Percentiles rank a stretch among this genome's conserved stretches.
Evolutionary conservation across 2,113 vertebrate species (phyloP).

Genomic region (Esox niger): DNA sequence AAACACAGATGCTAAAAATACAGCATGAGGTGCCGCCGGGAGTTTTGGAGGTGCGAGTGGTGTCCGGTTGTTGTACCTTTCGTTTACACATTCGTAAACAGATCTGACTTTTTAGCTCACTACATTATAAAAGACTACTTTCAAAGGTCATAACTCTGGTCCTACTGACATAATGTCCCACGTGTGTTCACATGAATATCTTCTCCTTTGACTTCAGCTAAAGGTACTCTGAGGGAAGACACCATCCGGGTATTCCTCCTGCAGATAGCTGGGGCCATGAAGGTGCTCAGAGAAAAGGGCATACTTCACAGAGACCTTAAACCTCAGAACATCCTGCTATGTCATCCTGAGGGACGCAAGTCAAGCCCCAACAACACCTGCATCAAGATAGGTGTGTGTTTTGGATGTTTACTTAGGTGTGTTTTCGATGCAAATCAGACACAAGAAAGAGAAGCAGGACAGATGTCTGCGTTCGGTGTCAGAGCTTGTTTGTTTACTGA

Average conservation of each 20-base stretch:
- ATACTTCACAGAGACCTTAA: conserved; percentile 96
- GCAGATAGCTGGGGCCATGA: conserved; percentile 94
- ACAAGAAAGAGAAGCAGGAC: no score
- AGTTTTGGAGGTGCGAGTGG: no score
- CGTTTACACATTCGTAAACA: not conserved
- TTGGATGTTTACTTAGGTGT: not conserved
- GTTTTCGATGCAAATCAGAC: no score
- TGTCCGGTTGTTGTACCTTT: no score
- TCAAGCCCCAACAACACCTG: conserved; percentile 84
- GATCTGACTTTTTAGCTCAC: not conserved
- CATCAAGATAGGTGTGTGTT: conserved; percentile 86
- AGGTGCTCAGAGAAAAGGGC: conserved; percentile 86
- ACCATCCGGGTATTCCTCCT: conserved; percentile 93
- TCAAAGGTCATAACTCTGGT: not conserved
- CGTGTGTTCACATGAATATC: not conserved
- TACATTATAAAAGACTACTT: not conserved
- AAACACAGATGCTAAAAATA: conserved; percentile 62
- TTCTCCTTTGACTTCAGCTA: conserved; percentile 68
- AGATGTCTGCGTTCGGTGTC: not conserved
- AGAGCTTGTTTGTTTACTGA: no score
- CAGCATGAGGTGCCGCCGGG: conserved; percentile 2
- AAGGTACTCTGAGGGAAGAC: conserved; percentile 91
- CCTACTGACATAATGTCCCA: not conserved
- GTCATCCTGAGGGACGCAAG: conserved; percentile 79
- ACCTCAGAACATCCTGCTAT: conserved; percentile 94